Evolutionary conservation across 2,797 vertebrate genomes (phyloP).

Genomic region (Cottoperca gobio): DNA sequence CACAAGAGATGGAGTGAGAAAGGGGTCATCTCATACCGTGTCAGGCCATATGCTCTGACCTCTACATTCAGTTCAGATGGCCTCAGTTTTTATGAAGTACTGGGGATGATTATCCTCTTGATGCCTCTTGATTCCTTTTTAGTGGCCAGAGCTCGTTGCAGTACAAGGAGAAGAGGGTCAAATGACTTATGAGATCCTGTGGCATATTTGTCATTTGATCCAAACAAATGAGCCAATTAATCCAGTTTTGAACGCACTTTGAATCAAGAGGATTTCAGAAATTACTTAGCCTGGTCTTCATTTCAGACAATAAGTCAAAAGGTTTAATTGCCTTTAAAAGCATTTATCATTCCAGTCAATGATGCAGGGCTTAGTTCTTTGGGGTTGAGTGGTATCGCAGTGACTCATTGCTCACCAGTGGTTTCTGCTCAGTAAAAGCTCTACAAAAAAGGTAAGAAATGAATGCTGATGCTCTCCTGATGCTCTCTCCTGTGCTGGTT

Average conservation of each 20-base stretch:
- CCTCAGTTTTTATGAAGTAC: constrained; percentile 55
- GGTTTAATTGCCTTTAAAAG: constrained; percentile 47
- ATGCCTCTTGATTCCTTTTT: constrained; percentile 40
- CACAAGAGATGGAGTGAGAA: constrained; percentile 40
- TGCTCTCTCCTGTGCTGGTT: constrained; percentile 43
- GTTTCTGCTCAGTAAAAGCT: constrained; percentile 40
- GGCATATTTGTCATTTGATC: constrained; percentile 24
- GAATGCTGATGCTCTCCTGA: constrained; percentile 35
- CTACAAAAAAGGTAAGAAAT: constrained; percentile 47
- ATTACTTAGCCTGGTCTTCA: constrained; percentile 21
- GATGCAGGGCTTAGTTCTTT: constrained; percentile 41
- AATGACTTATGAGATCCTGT: constrained; percentile 19
- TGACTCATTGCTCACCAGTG: constrained; percentile 43
- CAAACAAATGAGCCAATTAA: constrained; percentile 43
- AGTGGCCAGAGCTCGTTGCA: constrained; percentile 23
- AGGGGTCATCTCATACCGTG: constrained; percentile 53
- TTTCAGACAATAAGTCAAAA: constrained; percentile 50
- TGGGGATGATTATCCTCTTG: constrained; percentile 29
- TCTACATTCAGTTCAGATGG: constrained; percentile 50
- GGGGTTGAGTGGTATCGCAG: constrained; percentile 33
- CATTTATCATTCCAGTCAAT: constrained; percentile 27
- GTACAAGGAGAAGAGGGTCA: neutral
- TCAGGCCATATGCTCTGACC: constrained; percentile 52
- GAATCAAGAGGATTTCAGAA: constrained; percentile 21
- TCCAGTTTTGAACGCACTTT: constrained; percentile 27